A percentile compares a stretch with the other conserved stretches of the same genome.
These are phyloP conservation scores for Polyommatus icarus DNA, from an alignment of 2,888 invertebrate species.

Conservation along the genomic window DNA sequence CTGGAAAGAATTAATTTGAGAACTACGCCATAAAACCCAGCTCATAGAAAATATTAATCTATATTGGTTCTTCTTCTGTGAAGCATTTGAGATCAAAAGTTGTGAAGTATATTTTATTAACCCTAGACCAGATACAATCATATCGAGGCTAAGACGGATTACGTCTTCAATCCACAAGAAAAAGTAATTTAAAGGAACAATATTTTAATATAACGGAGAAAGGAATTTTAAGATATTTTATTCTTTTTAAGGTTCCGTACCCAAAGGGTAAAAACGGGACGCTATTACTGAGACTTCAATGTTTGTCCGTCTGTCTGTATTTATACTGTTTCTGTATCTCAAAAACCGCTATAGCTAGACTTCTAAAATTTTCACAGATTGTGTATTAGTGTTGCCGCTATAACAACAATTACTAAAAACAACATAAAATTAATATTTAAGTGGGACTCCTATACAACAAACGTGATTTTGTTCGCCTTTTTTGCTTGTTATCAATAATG, in stretches of 20 bases:
- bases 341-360: too few species aligned
- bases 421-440: too few species aligned
- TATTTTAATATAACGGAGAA: not conserved
- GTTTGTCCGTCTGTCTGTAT: too few species aligned
- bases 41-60: not conserved
- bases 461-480: too few species aligned
- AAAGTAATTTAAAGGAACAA: not conserved
- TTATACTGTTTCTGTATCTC: too few species aligned
- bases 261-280: too few species aligned
- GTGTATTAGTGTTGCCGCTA: too few species aligned
- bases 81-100: constrained; percentile 4
- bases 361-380: too few species aligned
- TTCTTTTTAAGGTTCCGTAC: not conserved
- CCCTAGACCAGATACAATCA: not conserved
- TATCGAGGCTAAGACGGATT: not conserved
- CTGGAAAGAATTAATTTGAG: not conserved
- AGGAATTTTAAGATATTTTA: not conserved
- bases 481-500: too few species aligned
- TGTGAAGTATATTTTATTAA: constrained; percentile 9
- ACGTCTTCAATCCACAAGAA: not conserved
- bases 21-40: not conserved
- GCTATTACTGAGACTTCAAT: too few species aligned
- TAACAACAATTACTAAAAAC: too few species aligned
- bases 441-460: too few species aligned
- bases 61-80: not conserved